Conservation (phyloP, 2,113 vertebrate genomes). For the Oreochromis tanganicae region DNA sequence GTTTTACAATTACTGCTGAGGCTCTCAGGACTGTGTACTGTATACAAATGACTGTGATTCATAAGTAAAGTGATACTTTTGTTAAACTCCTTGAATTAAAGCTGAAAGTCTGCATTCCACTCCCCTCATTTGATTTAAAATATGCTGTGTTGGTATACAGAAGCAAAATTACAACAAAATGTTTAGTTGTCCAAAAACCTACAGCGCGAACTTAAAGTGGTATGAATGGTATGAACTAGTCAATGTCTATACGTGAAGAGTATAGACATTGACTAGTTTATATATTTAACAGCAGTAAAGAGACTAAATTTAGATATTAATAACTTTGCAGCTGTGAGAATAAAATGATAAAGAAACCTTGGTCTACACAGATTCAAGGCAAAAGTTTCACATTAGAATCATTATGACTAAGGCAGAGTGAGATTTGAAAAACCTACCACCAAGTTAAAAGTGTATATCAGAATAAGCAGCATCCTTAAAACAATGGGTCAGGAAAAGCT, state of each 20-base stretch:
- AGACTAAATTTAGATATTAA: not conserved
- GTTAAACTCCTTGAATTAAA: not conserved
- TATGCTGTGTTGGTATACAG: not conserved
- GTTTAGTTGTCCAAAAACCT: not conserved
- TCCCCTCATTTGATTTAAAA: not conserved
- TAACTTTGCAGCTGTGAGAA: not conserved
- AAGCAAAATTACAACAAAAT: not conserved
- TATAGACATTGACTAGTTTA: not conserved
- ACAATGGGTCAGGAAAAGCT: not conserved
- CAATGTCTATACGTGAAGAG: not conserved
- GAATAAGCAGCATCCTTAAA: not conserved
- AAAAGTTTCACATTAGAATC: not conserved
- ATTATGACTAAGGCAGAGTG: not conserved
- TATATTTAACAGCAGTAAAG: not conserved
- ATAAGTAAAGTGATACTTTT: not conserved
- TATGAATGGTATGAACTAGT: not conserved
- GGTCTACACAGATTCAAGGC: fast-evolving
- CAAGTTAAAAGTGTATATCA: not conserved
- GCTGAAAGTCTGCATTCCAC: not conserved
- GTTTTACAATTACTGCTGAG: not conserved
- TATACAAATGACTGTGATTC: not conserved
- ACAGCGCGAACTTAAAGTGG: not conserved
- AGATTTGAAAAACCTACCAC: not conserved
- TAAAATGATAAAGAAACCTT: not conserved
- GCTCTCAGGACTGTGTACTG: not conserved